Conservation (phyloP, 2,113 vertebrate species). For the Notechis scutatus region DNA sequence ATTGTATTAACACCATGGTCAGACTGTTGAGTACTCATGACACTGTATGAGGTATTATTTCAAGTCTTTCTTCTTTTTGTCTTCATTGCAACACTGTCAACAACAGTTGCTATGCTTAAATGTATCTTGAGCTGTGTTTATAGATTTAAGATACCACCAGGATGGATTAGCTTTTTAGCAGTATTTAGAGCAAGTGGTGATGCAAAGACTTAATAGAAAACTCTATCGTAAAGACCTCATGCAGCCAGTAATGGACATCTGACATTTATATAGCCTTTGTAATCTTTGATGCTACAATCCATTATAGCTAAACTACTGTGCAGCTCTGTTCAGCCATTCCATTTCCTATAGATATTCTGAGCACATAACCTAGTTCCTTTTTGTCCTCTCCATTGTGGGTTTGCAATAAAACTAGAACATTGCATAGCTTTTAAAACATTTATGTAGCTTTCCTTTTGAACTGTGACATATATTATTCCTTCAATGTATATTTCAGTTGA, state of each 20-base stretch:
- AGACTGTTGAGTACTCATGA: not conserved
- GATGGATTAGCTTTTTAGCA: constrained; percentile 47
- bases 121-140: constrained; percentile 12
- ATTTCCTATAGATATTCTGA: constrained; percentile 55
- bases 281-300: constrained; percentile 57
- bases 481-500: not conserved
- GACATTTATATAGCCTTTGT: constrained; percentile 57
- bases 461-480: not conserved
- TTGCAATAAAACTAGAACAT: constrained; percentile 38
- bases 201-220: constrained; percentile 31
- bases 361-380: constrained; percentile 42
- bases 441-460: constrained; percentile 7
- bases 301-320: constrained; percentile 50
- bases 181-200: constrained; percentile 56
- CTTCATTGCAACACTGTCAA: constrained; percentile 23
- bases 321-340: constrained; percentile 33
- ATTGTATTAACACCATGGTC: not conserved
- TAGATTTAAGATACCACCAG: constrained; percentile 30
- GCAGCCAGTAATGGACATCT: constrained; percentile 52
- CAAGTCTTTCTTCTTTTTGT: not conserved
- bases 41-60: not conserved
- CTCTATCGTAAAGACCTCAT: constrained; percentile 42
- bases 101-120: constrained; percentile 1
- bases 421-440: constrained; percentile 26
- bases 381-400: constrained; percentile 41